Evolutionary conservation across 2,888 invertebrate genomes (phyloP).

Genomic region (Allygus modestus): DNA sequence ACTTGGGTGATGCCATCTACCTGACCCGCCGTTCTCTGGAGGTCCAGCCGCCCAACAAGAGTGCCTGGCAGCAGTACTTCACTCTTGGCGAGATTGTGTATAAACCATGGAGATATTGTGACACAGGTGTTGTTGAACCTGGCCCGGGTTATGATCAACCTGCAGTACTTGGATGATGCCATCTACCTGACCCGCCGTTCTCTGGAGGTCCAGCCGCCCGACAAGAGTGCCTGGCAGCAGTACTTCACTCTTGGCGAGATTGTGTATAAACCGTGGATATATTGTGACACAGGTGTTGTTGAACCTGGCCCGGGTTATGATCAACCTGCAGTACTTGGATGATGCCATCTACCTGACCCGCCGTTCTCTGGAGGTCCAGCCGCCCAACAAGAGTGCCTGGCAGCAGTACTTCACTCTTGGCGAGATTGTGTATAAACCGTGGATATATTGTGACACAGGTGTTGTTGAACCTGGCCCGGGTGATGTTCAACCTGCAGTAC

Average conservation of each 20-base stretch:
- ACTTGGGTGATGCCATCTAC: conserved; percentile 93
- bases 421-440: no score
- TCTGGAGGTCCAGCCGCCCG: conserved; percentile 90
- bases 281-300: conserved; percentile 22
- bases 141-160: conserved; percentile 76
- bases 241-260: conserved; percentile 95
- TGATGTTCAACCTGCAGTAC: conserved; percentile 85
- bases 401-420: conserved; percentile 94
- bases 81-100: conserved; percentile 94
- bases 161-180: conserved; percentile 94
- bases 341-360: conserved; percentile 93
- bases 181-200: conserved; percentile 91
- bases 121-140: conserved; percentile 23
- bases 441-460: no score
- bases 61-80: conserved; percentile 95
- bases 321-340: conserved; percentile 92
- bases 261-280: no score
- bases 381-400: conserved; percentile 92
- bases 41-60: conserved; percentile 89
- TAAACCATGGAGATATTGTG: no score
- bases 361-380: conserved; percentile 90
- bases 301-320: neutral
- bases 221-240: conserved; percentile 93
- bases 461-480: conserved; percentile 8
- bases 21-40: conserved; percentile 91